Conservation (phyloP, 1,140 invertebrate species). For the Portunus trituberculatus region DNA sequence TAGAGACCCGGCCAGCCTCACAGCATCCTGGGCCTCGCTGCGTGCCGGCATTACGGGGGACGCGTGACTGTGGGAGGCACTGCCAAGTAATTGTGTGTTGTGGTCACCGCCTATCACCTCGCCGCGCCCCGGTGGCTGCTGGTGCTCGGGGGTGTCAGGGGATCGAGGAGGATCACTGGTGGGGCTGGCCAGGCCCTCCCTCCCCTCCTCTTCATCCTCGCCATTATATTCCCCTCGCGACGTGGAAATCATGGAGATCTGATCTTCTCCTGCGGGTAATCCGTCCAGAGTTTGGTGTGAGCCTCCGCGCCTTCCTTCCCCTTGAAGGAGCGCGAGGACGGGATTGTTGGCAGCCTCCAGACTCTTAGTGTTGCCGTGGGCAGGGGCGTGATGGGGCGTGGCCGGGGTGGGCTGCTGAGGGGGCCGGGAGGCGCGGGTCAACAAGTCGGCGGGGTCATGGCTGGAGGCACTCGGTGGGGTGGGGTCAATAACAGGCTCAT, state of each 20-base stretch:
- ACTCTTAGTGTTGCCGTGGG: slow-evolving; percentile 4
- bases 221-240: slow-evolving; percentile 56
- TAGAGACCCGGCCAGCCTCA: background rate
- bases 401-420: background rate
- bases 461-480: background rate
- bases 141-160: background rate
- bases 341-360: background rate
- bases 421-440: background rate
- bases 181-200: background rate
- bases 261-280: slow-evolving; percentile 54
- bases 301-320: slow-evolving; percentile 44
- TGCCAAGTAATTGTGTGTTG: slow-evolving; percentile 40
- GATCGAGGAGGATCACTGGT: background rate
- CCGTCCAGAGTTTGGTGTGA: slow-evolving; percentile 39
- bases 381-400: slow-evolving; percentile 25
- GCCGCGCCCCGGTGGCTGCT: background rate
- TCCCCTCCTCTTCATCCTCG: slow-evolving; percentile 24
- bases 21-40: slow-evolving; percentile 12
- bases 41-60: slow-evolving; percentile 30
- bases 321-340: background rate
- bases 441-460: background rate
- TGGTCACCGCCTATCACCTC: background rate
- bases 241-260: slow-evolving; percentile 66
- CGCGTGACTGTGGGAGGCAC: background rate
- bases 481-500: slow-evolving; percentile 33